Evolutionary conservation across 2,888 invertebrate genomes (phyloP).

Genomic region (Lepidochrysops patricia): DNA sequence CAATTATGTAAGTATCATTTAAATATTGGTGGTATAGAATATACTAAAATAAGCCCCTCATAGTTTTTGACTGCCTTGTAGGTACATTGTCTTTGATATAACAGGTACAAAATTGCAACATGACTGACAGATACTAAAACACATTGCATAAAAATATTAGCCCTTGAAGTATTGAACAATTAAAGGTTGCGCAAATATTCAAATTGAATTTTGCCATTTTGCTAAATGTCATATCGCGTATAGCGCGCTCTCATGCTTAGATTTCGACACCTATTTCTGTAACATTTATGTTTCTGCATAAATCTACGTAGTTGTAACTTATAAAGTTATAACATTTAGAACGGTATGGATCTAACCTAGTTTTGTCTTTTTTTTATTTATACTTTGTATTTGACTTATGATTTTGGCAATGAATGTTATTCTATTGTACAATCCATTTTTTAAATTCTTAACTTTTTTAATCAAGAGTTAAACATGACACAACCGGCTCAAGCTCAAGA

Average conservation of each 20-base stretch:
- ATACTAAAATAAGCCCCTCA: no score
- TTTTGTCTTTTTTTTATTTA: background rate
- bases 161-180: conserved; percentile 56
- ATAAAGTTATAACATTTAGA: conserved; percentile 1
- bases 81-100: background rate
- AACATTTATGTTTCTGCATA: conserved; percentile 3
- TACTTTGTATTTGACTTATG: background rate
- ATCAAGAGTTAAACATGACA: conserved; percentile 4
- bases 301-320: background rate
- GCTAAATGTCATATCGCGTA: conserved; percentile 31
- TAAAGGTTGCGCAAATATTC: conserved; percentile 52
- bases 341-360: background rate
- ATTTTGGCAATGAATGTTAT: background rate
- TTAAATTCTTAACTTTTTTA: background rate
- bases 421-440: background rate
- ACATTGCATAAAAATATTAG: conserved; percentile 25
- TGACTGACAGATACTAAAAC: conserved; percentile 19
- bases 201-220: conserved; percentile 46
- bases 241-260: conserved; percentile 8
- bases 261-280: conserved; percentile 8
- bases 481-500: conserved; percentile 21
- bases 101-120: background rate
- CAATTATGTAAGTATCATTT: no score
- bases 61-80: no score
- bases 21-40: no score